Conservation (phyloP, 2,113 vertebrate species). For the Perca schrenkii region DNA sequence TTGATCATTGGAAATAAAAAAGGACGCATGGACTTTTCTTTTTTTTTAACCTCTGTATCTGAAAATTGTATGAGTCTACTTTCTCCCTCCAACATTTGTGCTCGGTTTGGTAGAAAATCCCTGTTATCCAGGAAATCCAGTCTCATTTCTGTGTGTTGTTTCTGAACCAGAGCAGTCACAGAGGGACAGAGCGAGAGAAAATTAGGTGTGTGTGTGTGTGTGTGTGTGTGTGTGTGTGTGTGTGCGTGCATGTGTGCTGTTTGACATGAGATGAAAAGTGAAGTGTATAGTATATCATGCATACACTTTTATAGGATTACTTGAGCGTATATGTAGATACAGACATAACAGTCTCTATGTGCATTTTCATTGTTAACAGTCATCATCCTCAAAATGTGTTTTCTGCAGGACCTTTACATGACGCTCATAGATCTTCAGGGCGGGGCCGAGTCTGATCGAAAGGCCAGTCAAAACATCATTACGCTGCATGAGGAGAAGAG, state of each 20-base stretch:
- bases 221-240: constrained; percentile 15
- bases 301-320: constrained; percentile 48
- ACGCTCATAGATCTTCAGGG: constrained; percentile 92
- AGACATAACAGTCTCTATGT: constrained; percentile 38
- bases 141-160: constrained; percentile 2
- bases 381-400: constrained; percentile 90
- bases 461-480: constrained; percentile 91
- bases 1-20: constrained; percentile 33
- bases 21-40: neutral
- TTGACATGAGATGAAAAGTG: constrained; percentile 42
- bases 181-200: constrained; percentile 6
- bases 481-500: constrained; percentile 91
- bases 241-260: neutral
- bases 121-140: constrained; percentile 35
- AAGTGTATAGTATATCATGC: constrained; percentile 40
- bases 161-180: constrained; percentile 26
- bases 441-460: constrained; percentile 91
- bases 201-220: constrained; percentile 8
- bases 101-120: constrained; percentile 41
- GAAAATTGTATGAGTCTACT: neutral
- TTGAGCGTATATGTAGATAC: constrained; percentile 49
- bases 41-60: constrained; percentile 13
- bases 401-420: constrained; percentile 91
- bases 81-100: constrained; percentile 18
- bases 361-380: constrained; percentile 74